phyloP scores from a whole-genome alignment of 2,888 invertebrate species.

The Hydrotaea cyrtoneurina region DNA sequence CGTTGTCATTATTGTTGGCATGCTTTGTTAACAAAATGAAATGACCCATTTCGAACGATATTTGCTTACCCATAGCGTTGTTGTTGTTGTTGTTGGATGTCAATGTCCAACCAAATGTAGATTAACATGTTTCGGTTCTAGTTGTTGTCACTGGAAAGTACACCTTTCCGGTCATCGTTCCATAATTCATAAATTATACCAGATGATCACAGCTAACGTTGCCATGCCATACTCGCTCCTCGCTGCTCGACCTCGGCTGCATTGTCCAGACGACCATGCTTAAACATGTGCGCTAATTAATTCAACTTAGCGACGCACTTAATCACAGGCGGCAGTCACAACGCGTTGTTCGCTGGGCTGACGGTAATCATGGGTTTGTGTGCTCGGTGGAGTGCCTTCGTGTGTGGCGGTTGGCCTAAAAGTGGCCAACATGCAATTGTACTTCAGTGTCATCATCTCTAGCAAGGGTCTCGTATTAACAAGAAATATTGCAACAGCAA shows the following conservation, averaged over 20 bases:
- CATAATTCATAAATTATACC: conserved; percentile 10
- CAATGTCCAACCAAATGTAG: background rate
- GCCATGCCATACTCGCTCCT: background rate
- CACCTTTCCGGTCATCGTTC: background rate
- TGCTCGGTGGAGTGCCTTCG: background rate
- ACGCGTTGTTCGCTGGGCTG: background rate
- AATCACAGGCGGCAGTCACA: background rate
- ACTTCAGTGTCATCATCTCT: no score
- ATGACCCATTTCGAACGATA: background rate
- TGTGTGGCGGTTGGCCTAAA: background rate
- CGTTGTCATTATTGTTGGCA: no score
- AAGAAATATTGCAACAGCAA: no score
- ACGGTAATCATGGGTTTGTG: background rate
- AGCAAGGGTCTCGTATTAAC: no score
- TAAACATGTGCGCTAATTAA: conserved; percentile 42
- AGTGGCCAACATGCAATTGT: conserved; percentile 2
- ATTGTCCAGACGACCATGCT: background rate
- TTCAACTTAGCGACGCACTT: conserved; percentile 41
- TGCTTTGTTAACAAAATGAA: no score
- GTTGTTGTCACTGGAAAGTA: background rate
- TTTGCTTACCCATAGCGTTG: background rate
- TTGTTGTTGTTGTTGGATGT: no score
- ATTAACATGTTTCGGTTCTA: background rate
- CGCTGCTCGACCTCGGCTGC: background rate
- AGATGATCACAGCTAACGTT: background rate